A percentile compares a stretch with the other conserved stretches of the same genome.
phyloP scores from a whole-genome alignment of 1,140 invertebrate species.

The Sesamia nonagrioides region DNA sequence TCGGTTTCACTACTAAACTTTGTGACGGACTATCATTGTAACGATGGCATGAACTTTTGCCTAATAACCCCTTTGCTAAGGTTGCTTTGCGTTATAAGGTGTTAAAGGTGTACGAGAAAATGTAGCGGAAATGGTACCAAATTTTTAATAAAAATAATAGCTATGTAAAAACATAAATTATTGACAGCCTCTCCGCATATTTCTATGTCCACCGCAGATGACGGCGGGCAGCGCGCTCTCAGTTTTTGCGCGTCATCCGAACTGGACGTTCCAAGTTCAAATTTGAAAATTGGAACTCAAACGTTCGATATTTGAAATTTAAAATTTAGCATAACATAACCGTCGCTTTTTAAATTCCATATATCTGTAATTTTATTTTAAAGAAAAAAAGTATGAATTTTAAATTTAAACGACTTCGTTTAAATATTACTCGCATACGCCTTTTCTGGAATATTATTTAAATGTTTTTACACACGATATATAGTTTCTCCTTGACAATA shows the following conservation, averaged over 20 bases:
- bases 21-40: no score
- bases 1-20: no score
- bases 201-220: slow-evolving; percentile 75
- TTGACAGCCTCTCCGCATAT: not conserved
- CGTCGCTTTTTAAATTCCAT: slow-evolving; percentile 17
- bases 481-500: no score
- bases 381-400: not conserved
- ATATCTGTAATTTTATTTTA: not conserved
- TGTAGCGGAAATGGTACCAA: no score
- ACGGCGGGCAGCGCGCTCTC: slow-evolving; percentile 82
- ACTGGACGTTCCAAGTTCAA: slow-evolving; percentile 87
- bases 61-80: no score
- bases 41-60: no score
- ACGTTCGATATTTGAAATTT: slow-evolving; percentile 85
- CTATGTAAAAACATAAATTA: not conserved
- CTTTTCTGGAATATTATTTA: no score
- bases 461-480: not conserved
- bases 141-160: not conserved
- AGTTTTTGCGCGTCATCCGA: slow-evolving; percentile 85
- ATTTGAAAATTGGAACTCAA: slow-evolving; percentile 85
- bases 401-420: not conserved
- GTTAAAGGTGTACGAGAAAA: no score
- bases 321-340: slow-evolving; percentile 63
- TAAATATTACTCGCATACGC: not conserved
- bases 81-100: no score